A percentile compares a stretch with the other conserved stretches of the same genome.
These are phyloP conservation scores for Tetragonisca angustula DNA, from an alignment of 2,888 invertebrate species.

Conservation along the genomic window DNA sequence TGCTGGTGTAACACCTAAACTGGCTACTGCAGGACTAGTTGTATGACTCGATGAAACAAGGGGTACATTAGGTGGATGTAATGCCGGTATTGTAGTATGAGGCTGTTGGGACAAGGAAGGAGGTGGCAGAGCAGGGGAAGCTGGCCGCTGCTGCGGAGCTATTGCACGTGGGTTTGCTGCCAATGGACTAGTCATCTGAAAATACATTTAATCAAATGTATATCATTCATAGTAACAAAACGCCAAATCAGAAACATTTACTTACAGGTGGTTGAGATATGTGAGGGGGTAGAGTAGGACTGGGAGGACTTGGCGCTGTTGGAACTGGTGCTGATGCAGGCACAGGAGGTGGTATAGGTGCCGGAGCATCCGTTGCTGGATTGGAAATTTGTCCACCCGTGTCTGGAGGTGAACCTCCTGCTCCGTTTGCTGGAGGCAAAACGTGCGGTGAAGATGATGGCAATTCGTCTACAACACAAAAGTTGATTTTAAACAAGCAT, in stretches of 20 bases:
- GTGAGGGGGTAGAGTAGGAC: conserved; percentile 85
- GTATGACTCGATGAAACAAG: conserved; percentile 84
- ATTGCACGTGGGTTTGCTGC: conserved; percentile 84
- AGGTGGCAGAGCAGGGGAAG: conserved; percentile 84
- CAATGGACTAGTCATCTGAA: conserved; percentile 83
- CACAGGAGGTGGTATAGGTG: conserved; percentile 89
- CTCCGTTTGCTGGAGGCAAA: conserved; percentile 83
- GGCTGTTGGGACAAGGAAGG: conserved; percentile 81
- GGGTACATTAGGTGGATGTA: conserved; percentile 83
- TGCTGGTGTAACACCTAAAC: conserved; percentile 86
- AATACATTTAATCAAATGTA: conserved; percentile 20
- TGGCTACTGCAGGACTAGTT: conserved; percentile 84
- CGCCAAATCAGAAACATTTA: conserved; percentile 37
- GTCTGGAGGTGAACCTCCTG: conserved; percentile 83
- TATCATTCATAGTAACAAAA: background rate
- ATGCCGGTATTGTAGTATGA: conserved; percentile 81
- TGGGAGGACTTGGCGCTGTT: conserved; percentile 88
- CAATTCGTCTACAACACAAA: conserved; percentile 81
- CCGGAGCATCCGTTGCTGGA: conserved; percentile 87
- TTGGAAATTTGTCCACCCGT: conserved; percentile 83
- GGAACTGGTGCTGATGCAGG: conserved; percentile 89
- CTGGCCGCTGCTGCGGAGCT: conserved; percentile 86
- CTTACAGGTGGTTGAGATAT: conserved; percentile 84
- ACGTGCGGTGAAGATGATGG: conserved; percentile 84
- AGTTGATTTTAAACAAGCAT: background rate